A percentile compares a stretch with the other conserved stretches of the same genome.
Evolutionary conservation across 1,140 invertebrate genomes (phyloP).

Genomic region (Lutraria rhynchaena): DNA sequence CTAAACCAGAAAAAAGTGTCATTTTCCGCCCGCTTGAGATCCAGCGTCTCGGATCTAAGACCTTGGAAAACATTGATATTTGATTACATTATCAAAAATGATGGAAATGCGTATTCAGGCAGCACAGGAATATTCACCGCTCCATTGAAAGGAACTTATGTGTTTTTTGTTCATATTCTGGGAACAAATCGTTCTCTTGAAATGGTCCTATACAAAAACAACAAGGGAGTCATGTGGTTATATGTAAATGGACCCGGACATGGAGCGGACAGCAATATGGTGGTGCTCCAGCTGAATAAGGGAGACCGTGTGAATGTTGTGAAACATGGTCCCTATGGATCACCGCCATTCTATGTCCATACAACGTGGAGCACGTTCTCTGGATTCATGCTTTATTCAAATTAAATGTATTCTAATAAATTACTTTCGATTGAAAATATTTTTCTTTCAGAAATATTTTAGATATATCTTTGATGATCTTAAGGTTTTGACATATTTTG

Average conservation of each 20-base stretch:
- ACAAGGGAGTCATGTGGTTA: background rate
- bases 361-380: background rate
- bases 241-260: background rate
- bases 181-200: background rate
- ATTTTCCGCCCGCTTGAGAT: background rate
- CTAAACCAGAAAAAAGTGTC: background rate
- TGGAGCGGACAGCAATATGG: slow-evolving; percentile 15
- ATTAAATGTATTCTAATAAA: no score
- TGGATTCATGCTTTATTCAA: slow-evolving; percentile 21
- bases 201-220: background rate
- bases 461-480: no score
- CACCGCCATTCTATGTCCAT: slow-evolving; percentile 17
- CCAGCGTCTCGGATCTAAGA: background rate
- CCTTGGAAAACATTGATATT: slow-evolving; percentile 7
- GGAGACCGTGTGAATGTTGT: slow-evolving; percentile 4
- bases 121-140: background rate
- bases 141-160: background rate
- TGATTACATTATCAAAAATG: background rate
- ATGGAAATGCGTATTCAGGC: background rate
- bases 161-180: slow-evolving; percentile 17
- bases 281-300: background rate
- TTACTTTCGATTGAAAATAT: no score
- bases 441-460: no score
- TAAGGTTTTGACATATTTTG: no score
- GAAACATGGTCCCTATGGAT: slow-evolving; percentile 1